phyloP scores from a whole-genome alignment of 2,888 invertebrate species.

The Cheilosia scutellata region DNA sequence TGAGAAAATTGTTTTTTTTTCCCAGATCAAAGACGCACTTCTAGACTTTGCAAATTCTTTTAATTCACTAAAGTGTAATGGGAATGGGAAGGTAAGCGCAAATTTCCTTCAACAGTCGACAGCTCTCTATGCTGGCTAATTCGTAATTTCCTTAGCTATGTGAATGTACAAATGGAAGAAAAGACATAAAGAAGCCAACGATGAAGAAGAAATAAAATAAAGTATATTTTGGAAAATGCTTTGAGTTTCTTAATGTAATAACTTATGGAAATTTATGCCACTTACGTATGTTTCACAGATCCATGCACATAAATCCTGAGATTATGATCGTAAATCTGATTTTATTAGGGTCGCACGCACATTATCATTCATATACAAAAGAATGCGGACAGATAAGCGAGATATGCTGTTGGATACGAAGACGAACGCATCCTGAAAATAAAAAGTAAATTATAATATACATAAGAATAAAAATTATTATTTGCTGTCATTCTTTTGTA shows the following conservation, averaged over 20 bases:
- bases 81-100: neutral
- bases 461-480: constrained; percentile 13
- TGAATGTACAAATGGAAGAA: neutral
- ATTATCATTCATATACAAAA: constrained; percentile 57
- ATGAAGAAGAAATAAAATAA: constrained; percentile 54
- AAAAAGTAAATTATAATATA: constrained; percentile 52
- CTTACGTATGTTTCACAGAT: constrained; percentile 57
- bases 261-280: constrained; percentile 72
- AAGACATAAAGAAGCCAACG: neutral
- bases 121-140: constrained; percentile 2
- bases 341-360: constrained; percentile 72
- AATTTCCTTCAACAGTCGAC: neutral
- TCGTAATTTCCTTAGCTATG: constrained; percentile 6
- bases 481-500: neutral
- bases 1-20: neutral
- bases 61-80: neutral
- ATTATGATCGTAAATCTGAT: constrained; percentile 73
- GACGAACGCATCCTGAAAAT: constrained; percentile 41
- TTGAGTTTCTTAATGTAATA: constrained; percentile 69
- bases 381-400: constrained; percentile 28
- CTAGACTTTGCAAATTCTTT: constrained; percentile 20
- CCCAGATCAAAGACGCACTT: constrained; percentile 52
- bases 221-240: constrained; percentile 17
- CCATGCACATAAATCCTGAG: constrained; percentile 65
- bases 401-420: neutral